Evolutionary conservation across 2,113 vertebrate species (phyloP).

Genomic region (Mesitornis unicolor): DNA sequence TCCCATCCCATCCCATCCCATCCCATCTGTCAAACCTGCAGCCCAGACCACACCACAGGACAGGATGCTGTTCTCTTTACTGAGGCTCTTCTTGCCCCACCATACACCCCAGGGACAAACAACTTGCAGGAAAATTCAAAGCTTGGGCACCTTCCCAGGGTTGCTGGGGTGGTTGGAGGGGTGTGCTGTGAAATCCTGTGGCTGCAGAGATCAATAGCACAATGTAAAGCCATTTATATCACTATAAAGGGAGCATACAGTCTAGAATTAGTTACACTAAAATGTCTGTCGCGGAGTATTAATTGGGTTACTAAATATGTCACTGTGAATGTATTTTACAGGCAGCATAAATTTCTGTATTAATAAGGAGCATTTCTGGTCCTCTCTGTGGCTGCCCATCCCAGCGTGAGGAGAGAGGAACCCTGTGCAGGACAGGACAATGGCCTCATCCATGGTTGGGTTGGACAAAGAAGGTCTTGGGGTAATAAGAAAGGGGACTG

Average conservation of each 20-base stretch:
- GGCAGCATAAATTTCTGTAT: constrained; percentile 9
- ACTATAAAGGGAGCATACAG: neutral
- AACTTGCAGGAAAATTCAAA: neutral
- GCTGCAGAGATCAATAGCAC: neutral
- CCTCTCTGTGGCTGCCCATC: neutral
- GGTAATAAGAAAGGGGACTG: too few relatives aligned
- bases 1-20: neutral
- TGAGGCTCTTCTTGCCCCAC: neutral
- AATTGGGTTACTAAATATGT: constrained; percentile 53
- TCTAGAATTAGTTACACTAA: constrained; percentile 41
- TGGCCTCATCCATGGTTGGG: fast-evolving
- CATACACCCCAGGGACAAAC: neutral
- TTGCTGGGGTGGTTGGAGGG: neutral
- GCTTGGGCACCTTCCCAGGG: fast-evolving
- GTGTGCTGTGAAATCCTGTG: neutral
- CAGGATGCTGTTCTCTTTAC: neutral
- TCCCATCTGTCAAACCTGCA: neutral
- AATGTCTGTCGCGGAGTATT: neutral
- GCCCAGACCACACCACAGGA: fast-evolving
- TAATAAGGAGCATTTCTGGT: constrained; percentile 1
- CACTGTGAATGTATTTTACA: neutral
- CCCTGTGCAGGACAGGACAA: neutral
- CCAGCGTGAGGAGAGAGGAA: fast-evolving
- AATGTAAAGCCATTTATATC: constrained; percentile 1
- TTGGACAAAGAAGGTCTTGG: neutral